phyloP scores from a whole-genome alignment of 2,113 vertebrate genomes.

The Takifugu flavidus region DNA sequence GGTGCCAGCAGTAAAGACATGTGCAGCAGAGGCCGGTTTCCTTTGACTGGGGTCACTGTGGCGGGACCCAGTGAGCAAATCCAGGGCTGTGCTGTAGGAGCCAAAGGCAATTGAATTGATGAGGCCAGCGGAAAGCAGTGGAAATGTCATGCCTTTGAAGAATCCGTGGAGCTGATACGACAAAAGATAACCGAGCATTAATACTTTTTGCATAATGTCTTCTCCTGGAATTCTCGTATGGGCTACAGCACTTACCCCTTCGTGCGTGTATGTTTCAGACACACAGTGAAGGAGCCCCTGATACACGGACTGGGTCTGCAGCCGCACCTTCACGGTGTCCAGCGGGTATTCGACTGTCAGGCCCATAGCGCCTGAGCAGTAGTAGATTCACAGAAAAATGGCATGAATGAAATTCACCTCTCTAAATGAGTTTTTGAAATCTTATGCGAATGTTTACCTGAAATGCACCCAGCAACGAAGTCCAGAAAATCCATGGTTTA shows the following conservation, averaged over 20 bases:
- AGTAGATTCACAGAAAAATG: background rate
- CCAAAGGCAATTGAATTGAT: slow-evolving; percentile 80
- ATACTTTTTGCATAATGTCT: background rate
- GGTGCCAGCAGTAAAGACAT: slow-evolving; percentile 75
- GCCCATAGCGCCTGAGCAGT: slow-evolving; percentile 74
- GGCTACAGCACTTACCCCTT: slow-evolving; percentile 65
- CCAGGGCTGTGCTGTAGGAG: slow-evolving; percentile 77
- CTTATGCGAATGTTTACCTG: slow-evolving; percentile 47
- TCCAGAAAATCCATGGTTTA: slow-evolving; percentile 60
- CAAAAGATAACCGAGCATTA: background rate
- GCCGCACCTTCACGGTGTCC: slow-evolving; percentile 84
- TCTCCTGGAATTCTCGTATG: background rate
- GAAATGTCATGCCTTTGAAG: slow-evolving; percentile 85
- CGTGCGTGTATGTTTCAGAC: slow-evolving; percentile 71
- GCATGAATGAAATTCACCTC: background rate
- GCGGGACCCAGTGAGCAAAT: slow-evolving; percentile 64
- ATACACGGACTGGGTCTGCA: slow-evolving; percentile 79
- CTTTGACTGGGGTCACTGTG: slow-evolving; percentile 35
- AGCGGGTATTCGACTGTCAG: slow-evolving; percentile 79
- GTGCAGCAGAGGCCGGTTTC: slow-evolving; percentile 34
- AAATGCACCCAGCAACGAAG: slow-evolving; percentile 70
- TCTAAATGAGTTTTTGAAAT: background rate
- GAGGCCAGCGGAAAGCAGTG: slow-evolving; percentile 74
- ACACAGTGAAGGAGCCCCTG: slow-evolving; percentile 77
- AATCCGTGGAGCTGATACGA: slow-evolving; percentile 75